Evolutionary conservation across 1,140 invertebrate genomes (phyloP), one percentile per base, ranked within the genome.

Genomic region (Gonioctena quinquepunctata): DNA sequence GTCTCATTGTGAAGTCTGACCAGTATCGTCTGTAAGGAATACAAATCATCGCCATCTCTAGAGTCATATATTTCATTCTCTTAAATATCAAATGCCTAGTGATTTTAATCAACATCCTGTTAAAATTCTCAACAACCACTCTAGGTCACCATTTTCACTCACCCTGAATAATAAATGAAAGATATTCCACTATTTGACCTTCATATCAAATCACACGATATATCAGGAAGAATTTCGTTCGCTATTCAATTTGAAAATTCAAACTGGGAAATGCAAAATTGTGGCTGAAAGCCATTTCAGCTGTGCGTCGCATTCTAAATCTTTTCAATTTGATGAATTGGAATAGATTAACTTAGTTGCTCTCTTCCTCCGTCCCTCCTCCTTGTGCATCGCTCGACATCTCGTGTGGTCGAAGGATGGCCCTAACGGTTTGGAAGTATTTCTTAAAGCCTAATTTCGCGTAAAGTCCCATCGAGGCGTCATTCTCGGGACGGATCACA

Each of bases 401-500:
- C 26, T 73, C 73, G 61, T 79, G 72, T 2, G 93, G 93, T 75
- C 87, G 87, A 79, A 94, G 87, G 60, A 91, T 90, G 78, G 91
- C 91, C 63, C 92, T 88, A 48, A 92, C 90, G 70, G 90, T 93
- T 81, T 91, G 88, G 78, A 92, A 94, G 76, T 89, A 87, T 82
- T 88, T 92, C 76, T 88, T 88, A 84, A 93, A 94, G 69, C 92
- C 91, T 76, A 94, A 86, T 80, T 94, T 94, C 52, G 86, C 89
- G 82, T 94, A 94, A 22, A 94, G 86, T 76, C 89, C 90, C 75
- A 91, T 89, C 72, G 92, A 94, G 49, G 92, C 92, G 82, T 93
- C 90, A 81, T 94, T 94, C 81, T 93, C 91, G 63, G 92, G 92
- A 84, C 92, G 89, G 85, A 94, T 94, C 66, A 94, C 91, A 63